Percentiles rank a stretch among this genome's conserved stretches.
phyloP scores from a whole-genome alignment of 2,113 vertebrate species.

The Cygnus buccinator region DNA sequence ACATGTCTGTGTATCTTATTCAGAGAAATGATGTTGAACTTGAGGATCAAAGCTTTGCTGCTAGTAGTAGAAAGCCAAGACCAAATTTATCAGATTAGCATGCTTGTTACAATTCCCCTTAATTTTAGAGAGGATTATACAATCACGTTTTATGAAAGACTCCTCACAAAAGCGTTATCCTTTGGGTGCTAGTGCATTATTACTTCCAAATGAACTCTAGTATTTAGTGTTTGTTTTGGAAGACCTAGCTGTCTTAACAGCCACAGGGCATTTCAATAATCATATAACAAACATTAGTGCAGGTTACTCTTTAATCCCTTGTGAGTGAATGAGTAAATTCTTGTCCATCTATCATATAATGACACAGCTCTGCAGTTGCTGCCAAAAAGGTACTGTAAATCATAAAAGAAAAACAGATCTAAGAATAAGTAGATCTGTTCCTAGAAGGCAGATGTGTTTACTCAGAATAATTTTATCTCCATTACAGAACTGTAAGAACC shows the following conservation, averaged over 20 bases:
- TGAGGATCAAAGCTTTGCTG: background rate
- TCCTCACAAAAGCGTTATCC: background rate
- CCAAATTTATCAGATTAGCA: constrained; percentile 5
- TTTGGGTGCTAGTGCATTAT: background rate
- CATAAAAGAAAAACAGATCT: constrained; percentile 8
- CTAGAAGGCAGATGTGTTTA: background rate
- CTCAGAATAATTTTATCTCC: background rate
- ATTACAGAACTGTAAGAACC: background rate
- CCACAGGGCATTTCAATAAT: constrained; percentile 65
- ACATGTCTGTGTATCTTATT: background rate
- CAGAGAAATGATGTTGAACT: background rate
- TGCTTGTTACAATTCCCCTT: background rate
- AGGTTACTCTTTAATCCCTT: constrained; percentile 67
- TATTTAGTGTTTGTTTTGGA: constrained; percentile 61
- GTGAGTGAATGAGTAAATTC: constrained; percentile 52
- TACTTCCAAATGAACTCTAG: constrained; percentile 32
- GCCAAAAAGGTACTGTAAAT: constrained; percentile 40
- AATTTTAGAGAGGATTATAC: constrained; percentile 13
- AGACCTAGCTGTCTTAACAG: constrained; percentile 56
- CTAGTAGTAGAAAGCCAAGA: background rate
- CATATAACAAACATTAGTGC: constrained; percentile 63
- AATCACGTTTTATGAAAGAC: background rate
- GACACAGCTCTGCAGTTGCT: constrained; percentile 8
- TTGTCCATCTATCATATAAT: constrained; percentile 40
- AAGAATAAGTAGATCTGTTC: background rate